Conservation (phyloP, 2,888 invertebrate genomes). For the Andrena trimmerana region DNA sequence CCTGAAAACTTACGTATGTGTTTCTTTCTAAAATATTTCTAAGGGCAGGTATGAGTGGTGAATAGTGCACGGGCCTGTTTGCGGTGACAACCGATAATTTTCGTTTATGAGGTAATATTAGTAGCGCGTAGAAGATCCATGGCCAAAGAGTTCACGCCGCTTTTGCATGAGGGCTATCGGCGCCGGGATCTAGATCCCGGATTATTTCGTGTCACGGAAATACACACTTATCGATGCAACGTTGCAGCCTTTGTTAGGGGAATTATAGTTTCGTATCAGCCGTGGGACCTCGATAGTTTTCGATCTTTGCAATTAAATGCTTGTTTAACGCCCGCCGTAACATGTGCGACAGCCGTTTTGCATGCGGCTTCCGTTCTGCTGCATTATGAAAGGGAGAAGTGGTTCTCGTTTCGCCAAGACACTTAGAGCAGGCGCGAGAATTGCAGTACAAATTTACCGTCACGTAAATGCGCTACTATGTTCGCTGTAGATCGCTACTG, state of each 20-base stretch:
- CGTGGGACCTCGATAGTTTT: slow-evolving; percentile 11
- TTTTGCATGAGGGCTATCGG: slow-evolving; percentile 23
- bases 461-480: not conserved
- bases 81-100: not conserved
- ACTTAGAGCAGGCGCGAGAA: slow-evolving; percentile 8
- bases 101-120: not conserved
- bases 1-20: no score
- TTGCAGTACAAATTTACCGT: not conserved
- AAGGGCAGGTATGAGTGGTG: no score
- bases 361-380: not conserved
- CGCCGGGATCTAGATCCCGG: slow-evolving; percentile 23
- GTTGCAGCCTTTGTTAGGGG: not conserved
- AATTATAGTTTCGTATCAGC: slow-evolving; percentile 16
- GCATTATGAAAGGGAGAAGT: not conserved
- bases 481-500: not conserved
- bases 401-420: not conserved
- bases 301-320: slow-evolving; percentile 37
- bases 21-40: no score
- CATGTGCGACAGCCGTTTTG: not conserved
- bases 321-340: not conserved
- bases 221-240: slow-evolving; percentile 22
- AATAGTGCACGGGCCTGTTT: not conserved
- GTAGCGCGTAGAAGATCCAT: not conserved
- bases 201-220: slow-evolving; percentile 29
- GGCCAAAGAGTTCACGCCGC: not conserved